A percentile compares a stretch with the other conserved stretches of the same genome.
Conservation (phyloP, 2,113 vertebrate genomes). For the Gyps fulvus region DNA sequence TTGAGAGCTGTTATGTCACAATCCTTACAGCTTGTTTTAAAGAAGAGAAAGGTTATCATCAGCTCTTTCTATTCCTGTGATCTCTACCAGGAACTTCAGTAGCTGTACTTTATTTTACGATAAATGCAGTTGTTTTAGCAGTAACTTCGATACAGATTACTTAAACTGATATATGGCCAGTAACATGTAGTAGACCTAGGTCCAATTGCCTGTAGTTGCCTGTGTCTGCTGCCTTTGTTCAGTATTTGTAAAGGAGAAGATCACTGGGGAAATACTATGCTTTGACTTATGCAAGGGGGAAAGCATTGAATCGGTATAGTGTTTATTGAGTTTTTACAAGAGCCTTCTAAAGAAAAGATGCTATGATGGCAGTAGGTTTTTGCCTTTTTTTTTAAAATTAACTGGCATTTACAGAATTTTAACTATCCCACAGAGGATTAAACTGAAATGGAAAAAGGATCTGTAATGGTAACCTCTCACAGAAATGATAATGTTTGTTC, state of each 20-base stretch:
- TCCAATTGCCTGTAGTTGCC: background rate
- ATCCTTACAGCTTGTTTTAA: background rate
- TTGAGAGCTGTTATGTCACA: background rate
- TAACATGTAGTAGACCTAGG: background rate
- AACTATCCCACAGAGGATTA: background rate
- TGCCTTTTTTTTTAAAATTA: background rate
- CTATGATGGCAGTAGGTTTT: background rate
- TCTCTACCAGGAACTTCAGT: background rate
- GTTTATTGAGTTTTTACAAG: background rate
- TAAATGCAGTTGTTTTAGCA: background rate
- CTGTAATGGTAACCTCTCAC: background rate
- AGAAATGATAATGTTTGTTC: background rate
- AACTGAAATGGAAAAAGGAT: background rate
- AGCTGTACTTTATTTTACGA: background rate
- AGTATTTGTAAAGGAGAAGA: background rate
- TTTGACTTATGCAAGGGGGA: background rate
- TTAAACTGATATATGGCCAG: background rate
- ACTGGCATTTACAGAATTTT: background rate
- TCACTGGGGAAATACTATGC: fast-evolving
- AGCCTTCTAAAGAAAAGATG: background rate
- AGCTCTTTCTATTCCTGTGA: background rate
- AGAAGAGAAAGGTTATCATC: background rate
- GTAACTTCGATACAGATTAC: background rate
- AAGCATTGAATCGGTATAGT: background rate
- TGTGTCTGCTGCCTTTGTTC: background rate